Evolutionary conservation across 2,888 invertebrate species (phyloP), one percentile per base, ranked within the genome.

Genomic region (Chrysina gloriosa): DNA sequence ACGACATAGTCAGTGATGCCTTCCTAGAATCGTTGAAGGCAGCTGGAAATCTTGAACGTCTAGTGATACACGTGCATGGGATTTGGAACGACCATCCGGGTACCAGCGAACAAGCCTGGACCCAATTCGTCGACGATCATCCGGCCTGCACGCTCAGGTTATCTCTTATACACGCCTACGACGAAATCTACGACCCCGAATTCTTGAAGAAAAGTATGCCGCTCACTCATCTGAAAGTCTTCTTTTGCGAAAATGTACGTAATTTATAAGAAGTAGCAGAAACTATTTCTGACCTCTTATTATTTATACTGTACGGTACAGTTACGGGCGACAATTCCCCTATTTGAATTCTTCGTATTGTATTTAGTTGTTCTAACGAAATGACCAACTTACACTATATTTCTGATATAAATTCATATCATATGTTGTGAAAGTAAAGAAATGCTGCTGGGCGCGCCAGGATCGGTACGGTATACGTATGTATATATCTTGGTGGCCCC

Each of bases 181-280:
- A 88, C 74, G 91, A 90, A 54, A 88, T 90, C 14, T 84, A 85
- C 71, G 84, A 86, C 69, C 82, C 92, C 71, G 86, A 91, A 68
- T 89, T 93, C 73, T 81, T 93, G 58, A 87, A 87, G 72, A 87
- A 87, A 47, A 85, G 87, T 66, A 90, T 93, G 90, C 92, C 92
- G 14, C 84, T 93, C 19, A 88, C 90, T 19, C 90, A 91, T 80
- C 85, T 92, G 58, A 88, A 90, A 77, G 89, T 90, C 65, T 86
- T 92, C 73, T 93, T 92, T 83, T 92, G 92, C 80, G 89, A 90
- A 81, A 84, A 85, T 79, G 87, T 87, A 81, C 82, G 84, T 80
- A 21, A n/a, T 4, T 19, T 25, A 2, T 14, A 2, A 4, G 50
- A 25, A 14, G 54, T 48, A 25, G 42, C 14, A 34, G n/a, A n/a